Evolutionary conservation across 2,113 vertebrate genomes (phyloP), one percentile per base, ranked within the genome.

Genomic region (Burhinus bistriatus): DNA sequence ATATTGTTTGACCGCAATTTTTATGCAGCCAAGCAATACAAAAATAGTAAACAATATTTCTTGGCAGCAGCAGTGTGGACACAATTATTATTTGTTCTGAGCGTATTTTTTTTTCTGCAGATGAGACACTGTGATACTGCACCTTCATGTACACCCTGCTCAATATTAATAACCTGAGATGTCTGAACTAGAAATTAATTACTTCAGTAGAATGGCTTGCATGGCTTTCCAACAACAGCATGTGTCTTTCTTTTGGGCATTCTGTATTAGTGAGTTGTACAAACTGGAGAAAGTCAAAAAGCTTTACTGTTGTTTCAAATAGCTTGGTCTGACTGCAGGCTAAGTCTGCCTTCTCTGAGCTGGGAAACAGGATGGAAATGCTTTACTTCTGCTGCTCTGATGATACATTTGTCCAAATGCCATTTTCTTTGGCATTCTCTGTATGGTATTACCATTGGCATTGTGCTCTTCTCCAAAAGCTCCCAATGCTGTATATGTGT

Each of bases 391-490:
- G 69, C 87, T 93, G 73, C 69, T 94, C 36, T 75, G 69, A 81
- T 87, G 81, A 91, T 94, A 55, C 76, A 91, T 93, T 95, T 75
- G 47, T 79, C 77, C 91, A 96, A 77, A 94, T 93, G 42, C 91
- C 29, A 54, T 87, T 95, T 96, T 91, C 77, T 78, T 58, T 59
- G 51, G 73, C 71, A 9, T 76, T 93, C 81, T 96, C 62, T 5
- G 4, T 57, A 12, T 40, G 19, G 38, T 52, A 32, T 89, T 71
- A 52, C 65, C 66, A 59, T 18, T 13, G 52, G 91, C 52, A 54
- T 47, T 59, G 57, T 59, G 77, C 69, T 89, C 84, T 82, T 91
- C 95, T 76, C 91, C 91, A 85, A 8, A 21, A 80, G 57, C 44
- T 84, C 81, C 52, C 44, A 38, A 36, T 12, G 9, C 87, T 87